Evolutionary conservation across 2,797 vertebrate genomes (phyloP).

Genomic region (Miichthys miiuy): DNA sequence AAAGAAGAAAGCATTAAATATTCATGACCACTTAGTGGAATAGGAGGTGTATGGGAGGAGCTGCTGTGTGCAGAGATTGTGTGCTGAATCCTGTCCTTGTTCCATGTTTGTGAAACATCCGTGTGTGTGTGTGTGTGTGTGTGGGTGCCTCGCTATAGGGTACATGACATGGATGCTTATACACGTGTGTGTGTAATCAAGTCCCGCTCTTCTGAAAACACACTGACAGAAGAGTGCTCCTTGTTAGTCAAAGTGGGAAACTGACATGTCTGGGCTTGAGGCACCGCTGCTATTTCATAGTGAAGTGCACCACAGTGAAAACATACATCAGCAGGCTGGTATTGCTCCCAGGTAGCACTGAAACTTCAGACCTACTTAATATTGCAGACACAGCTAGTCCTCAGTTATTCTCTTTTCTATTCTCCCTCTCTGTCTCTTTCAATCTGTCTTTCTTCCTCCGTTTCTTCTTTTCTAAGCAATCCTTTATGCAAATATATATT

Average conservation of each 20-base stretch:
- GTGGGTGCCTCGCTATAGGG: not conserved
- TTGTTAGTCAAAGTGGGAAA: slow-evolving; percentile 49
- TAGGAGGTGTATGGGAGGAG: not conserved
- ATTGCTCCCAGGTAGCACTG: slow-evolving; percentile 60
- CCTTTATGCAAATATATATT: slow-evolving; percentile 59
- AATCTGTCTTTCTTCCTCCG: slow-evolving; percentile 14
- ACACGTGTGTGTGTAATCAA: slow-evolving; percentile 33
- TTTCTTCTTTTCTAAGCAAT: slow-evolving; percentile 32
- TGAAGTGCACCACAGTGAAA: slow-evolving; percentile 56
- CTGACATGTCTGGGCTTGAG: slow-evolving; percentile 37
- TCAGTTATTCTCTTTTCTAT: slow-evolving; percentile 48
- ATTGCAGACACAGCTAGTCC: slow-evolving; percentile 60
- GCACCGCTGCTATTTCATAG: slow-evolving; percentile 50
- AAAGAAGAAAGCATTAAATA: slow-evolving; percentile 36
- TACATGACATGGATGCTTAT: not conserved
- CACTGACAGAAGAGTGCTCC: not conserved
- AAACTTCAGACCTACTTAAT: slow-evolving; percentile 51
- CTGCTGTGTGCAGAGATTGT: not conserved
- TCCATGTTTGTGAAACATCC: slow-evolving; percentile 5
- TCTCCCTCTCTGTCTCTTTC: slow-evolving; percentile 31
- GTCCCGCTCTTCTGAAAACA: not conserved
- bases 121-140: not conserved
- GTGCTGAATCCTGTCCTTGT: not conserved
- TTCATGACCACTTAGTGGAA: slow-evolving; percentile 31
- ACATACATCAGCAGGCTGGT: slow-evolving; percentile 58